A percentile compares a stretch with the other conserved stretches of the same genome.
Conservation (phyloP, 2,113 vertebrate genomes). For the Marmota monax region DNA sequence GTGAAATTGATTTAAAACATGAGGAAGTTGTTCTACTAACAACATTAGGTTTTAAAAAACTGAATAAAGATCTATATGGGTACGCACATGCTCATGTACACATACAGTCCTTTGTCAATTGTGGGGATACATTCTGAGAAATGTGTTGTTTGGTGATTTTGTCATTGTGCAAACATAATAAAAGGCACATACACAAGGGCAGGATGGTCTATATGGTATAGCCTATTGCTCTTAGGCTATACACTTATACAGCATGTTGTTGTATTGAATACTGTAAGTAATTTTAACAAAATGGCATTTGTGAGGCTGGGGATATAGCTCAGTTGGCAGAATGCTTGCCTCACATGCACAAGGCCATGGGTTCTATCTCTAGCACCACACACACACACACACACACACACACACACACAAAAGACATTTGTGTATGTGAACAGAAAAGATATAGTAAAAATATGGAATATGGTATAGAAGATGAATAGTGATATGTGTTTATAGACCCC, state of each 20-base stretch:
- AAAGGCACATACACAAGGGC: not conserved
- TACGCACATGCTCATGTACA: not conserved
- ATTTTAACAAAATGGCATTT: not conserved
- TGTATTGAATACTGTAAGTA: no score
- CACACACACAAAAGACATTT: no score
- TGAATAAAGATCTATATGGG: not conserved
- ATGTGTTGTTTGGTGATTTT: not conserved
- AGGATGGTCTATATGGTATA: not conserved
- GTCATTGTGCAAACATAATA: not conserved
- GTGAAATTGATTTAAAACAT: conserved; percentile 25
- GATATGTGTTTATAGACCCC: not conserved
- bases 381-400: no score
- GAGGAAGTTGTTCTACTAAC: conserved; percentile 2
- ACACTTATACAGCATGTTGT: not conserved
- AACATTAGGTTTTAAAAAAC: conserved; percentile 8
- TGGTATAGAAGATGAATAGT: not conserved
- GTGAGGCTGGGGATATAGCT: no score
- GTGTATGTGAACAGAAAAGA: not conserved
- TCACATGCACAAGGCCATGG: no score
- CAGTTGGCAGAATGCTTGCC: no score
- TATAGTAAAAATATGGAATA: not conserved
- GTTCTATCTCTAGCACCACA: no score
- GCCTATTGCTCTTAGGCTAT: not conserved
- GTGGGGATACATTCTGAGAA: not conserved
- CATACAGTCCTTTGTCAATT: not conserved